A percentile compares a stretch with the other conserved stretches of the same genome.
phyloP scores from a whole-genome alignment of 2,797 vertebrate species.

The Anguilla pacifica region DNA sequence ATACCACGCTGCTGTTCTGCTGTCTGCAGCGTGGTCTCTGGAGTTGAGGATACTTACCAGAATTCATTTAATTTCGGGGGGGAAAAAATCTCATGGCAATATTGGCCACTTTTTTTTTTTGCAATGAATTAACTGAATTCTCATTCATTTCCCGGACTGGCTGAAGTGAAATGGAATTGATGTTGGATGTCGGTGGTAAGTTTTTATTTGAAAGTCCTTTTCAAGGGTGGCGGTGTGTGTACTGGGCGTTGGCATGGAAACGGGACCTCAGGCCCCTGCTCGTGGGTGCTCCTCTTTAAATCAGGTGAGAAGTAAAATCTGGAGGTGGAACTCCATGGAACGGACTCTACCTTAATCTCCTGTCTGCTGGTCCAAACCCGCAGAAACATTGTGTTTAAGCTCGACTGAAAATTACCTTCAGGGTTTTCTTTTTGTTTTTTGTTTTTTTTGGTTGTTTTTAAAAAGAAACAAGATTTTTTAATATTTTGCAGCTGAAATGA shows the following conservation, averaged over 20 bases:
- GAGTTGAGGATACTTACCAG: no score
- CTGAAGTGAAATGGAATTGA: background rate
- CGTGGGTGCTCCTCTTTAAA: slow-evolving; percentile 72
- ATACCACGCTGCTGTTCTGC: no score
- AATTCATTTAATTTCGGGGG: background rate
- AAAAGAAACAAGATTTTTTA: slow-evolving; percentile 52
- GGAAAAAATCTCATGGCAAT: background rate
- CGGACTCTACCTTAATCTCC: slow-evolving; percentile 50
- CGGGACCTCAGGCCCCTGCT: slow-evolving; percentile 81
- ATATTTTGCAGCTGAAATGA: slow-evolving; percentile 71
- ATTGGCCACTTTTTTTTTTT: background rate
- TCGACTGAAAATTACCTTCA: slow-evolving; percentile 48
- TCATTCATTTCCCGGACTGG: background rate
- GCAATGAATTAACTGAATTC: no score
- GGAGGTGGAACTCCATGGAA: slow-evolving; percentile 76
- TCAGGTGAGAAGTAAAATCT: slow-evolving; percentile 68
- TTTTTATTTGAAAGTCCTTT: slow-evolving; percentile 51
- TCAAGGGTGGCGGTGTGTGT: slow-evolving; percentile 61
- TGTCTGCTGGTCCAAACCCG: slow-evolving; percentile 39
- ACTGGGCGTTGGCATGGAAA: slow-evolving; percentile 86
- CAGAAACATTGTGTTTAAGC: slow-evolving; percentile 77
- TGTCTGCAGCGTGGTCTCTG: no score
- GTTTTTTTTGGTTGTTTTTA: slow-evolving; percentile 44
- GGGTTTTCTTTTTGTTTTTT: slow-evolving; percentile 55
- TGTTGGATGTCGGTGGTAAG: background rate